Percentiles rank a stretch among this genome's conserved stretches.
These are phyloP conservation scores for Octodon degus DNA, from an alignment of 2,113 vertebrate species.

Conservation along the genomic window DNA sequence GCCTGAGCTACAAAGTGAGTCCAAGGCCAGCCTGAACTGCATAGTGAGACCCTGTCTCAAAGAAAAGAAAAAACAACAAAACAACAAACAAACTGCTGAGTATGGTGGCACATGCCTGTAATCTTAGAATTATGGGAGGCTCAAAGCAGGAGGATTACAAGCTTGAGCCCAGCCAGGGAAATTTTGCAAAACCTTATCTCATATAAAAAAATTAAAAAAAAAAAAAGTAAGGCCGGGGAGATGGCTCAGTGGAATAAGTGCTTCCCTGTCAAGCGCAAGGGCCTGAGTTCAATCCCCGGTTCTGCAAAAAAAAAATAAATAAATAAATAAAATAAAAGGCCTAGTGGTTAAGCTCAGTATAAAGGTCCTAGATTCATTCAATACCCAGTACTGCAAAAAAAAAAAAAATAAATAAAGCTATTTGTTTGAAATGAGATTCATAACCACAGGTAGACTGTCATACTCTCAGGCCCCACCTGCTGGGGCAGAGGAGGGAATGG, in stretches of 20 bases:
- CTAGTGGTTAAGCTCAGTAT: too few relatives aligned
- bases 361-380: too few relatives aligned
- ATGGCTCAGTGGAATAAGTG: too few relatives aligned
- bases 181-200: neutral
- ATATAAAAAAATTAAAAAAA: neutral
- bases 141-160: too few relatives aligned
- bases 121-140: too few relatives aligned
- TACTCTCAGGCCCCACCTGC: neutral
- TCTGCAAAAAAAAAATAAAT: neutral
- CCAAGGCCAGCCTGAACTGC: neutral
- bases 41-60: neutral
- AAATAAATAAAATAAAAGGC: too few relatives aligned
- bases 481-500: neutral
- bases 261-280: neutral
- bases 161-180: neutral
- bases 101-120: too few relatives aligned
- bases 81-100: too few relatives aligned
- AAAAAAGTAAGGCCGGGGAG: too few relatives aligned
- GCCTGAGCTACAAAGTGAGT: neutral
- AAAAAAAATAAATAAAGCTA: neutral
- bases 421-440: neutral
- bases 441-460: neutral
- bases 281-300: neutral
- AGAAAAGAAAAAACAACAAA: neutral
- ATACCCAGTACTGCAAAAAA: neutral